A percentile compares a stretch with the other conserved stretches of the same genome.
These are phyloP conservation scores for Plectropomus leopardus DNA, from an alignment of 2,113 vertebrate genomes.

Conservation along the genomic window DNA sequence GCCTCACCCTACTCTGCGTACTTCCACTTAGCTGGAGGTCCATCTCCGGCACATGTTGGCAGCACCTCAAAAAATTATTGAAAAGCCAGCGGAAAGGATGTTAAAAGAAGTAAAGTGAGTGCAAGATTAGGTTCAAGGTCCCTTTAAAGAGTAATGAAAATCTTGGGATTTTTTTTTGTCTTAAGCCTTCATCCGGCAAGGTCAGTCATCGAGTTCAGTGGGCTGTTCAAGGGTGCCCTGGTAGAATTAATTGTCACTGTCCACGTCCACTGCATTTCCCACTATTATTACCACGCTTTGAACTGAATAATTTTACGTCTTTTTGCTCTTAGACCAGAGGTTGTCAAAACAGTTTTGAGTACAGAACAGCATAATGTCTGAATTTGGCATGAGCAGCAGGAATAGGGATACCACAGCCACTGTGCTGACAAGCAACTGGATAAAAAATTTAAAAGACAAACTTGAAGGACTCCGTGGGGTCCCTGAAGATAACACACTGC, in stretches of 20 bases:
- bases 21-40: constrained; percentile 30
- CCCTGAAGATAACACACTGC: constrained; percentile 28
- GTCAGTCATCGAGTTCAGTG: constrained; percentile 3
- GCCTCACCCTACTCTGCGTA: constrained; percentile 27
- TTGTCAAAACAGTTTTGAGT: constrained; percentile 29
- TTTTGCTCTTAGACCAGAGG: background rate
- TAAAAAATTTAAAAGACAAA: constrained; percentile 43
- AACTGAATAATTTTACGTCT: constrained; percentile 21
- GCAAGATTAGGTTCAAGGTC: constrained; percentile 12
- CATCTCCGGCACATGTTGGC: constrained; percentile 2
- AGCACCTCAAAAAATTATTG: constrained; percentile 8
- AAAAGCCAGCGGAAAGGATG: constrained; percentile 15
- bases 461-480: background rate
- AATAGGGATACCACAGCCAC: constrained; percentile 22
- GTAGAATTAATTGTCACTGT: constrained; percentile 10
- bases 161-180: constrained; percentile 1
- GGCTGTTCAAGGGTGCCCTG: constrained; percentile 5
- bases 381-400: constrained; percentile 9
- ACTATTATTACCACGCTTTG: constrained; percentile 25
- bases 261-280: constrained; percentile 26
- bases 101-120: constrained; percentile 19
- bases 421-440: constrained; percentile 34
- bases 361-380: constrained; percentile 1
- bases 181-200: background rate
- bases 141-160: constrained; percentile 37